Evolutionary conservation across 30 jellyfish, hydroid and myxozoan species (phyloP).

Genomic region (Pelagia noctiluca): DNA sequence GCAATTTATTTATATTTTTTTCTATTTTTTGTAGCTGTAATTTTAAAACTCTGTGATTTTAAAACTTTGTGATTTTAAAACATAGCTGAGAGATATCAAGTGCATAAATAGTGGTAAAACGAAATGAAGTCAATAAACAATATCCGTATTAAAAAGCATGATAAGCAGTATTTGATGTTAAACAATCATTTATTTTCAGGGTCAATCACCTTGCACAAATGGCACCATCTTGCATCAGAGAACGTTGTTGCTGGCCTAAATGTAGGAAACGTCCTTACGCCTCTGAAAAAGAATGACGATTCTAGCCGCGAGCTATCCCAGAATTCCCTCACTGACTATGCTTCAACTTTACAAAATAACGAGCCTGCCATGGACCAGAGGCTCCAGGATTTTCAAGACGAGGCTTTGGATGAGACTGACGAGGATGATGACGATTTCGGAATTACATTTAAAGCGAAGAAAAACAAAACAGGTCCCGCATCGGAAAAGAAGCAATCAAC

Average conservation of each 20-base stretch:
- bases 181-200: slow-evolving; percentile 70
- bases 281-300: not conserved
- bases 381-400: slow-evolving; percentile 26
- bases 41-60: no score
- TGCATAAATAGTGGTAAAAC: no score
- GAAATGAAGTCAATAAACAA: no score
- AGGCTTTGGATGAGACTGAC: slow-evolving; percentile 30
- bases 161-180: no score
- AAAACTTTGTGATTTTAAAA: no score
- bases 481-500: slow-evolving; percentile 46
- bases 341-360: slow-evolving; percentile 15
- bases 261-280: slow-evolving; percentile 48
- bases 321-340: slow-evolving; percentile 17
- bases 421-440: slow-evolving; percentile 67
- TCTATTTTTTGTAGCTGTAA: no score
- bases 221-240: slow-evolving; percentile 96
- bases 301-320: not conserved
- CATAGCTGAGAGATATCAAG: no score
- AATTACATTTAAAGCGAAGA: slow-evolving; percentile 36
- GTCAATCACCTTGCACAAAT: slow-evolving; percentile 83
- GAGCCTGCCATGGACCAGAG: not conserved
- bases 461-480: not conserved
- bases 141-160: no score
- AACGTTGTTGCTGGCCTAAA: slow-evolving; percentile 83
- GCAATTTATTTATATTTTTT: no score